These are phyloP conservation scores for Atrichornis clamosus DNA, from an alignment of 2,113 vertebrate genomes.

Conservation along the genomic window DNA sequence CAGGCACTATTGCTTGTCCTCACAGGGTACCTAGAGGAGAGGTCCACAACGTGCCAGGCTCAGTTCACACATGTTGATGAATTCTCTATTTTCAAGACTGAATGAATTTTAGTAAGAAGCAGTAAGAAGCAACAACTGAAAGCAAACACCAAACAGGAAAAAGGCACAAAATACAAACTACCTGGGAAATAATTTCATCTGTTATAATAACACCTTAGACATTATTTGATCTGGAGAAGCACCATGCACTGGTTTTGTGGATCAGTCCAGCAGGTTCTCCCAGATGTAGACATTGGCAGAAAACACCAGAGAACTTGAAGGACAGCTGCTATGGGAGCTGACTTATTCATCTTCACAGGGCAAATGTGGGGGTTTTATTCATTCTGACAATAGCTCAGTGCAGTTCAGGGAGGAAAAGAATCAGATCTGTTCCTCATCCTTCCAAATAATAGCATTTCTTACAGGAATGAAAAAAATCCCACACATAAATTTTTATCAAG, in stretches of 20 bases:
- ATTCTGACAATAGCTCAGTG: not conserved
- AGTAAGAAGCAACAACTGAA: not conserved
- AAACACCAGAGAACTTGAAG: not conserved
- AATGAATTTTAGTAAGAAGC: not conserved
- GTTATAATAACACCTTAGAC: not conserved
- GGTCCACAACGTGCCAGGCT: not conserved
- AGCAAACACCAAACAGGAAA: not conserved
- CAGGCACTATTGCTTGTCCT: not conserved
- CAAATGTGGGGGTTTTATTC: not conserved
- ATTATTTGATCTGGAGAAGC: not conserved
- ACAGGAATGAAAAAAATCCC: not conserved
- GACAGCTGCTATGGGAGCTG: not conserved
- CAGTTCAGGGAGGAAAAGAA: not conserved
- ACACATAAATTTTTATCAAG: not conserved
- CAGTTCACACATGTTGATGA: not conserved
- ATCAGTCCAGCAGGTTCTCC: not conserved
- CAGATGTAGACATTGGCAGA: not conserved
- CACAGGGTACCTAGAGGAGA: not conserved
- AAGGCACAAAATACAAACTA: not conserved
- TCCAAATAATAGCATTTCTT: not conserved
- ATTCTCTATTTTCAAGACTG: not conserved
- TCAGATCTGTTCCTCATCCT: not conserved
- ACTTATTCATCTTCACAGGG: not conserved
- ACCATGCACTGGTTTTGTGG: not conserved
- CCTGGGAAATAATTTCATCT: not conserved